A percentile compares a stretch with the other conserved stretches of the same genome.
Evolutionary conservation across 2,888 invertebrate genomes (phyloP).

Genomic region (Iphiclides podalirius): DNA sequence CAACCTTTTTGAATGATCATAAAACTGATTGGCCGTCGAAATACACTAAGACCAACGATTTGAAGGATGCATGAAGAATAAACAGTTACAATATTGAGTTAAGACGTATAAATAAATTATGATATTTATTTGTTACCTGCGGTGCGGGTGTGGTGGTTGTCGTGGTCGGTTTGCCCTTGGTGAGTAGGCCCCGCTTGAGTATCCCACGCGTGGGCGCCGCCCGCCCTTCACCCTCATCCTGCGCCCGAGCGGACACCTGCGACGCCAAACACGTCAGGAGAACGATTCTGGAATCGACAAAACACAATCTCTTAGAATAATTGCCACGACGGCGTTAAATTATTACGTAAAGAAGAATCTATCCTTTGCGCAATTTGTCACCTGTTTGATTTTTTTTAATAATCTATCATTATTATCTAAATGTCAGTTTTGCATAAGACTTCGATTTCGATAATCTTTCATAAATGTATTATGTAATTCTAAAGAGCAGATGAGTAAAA

Average conservation of each 20-base stretch:
- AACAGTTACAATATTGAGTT: too few species aligned
- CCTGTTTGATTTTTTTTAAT: background rate
- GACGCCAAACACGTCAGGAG: slow-evolving; percentile 56
- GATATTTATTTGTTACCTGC: slow-evolving; percentile 42
- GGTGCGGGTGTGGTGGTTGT: slow-evolving; percentile 65
- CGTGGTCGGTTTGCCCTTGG: slow-evolving; percentile 60
- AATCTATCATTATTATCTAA: background rate
- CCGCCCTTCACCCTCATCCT: slow-evolving; percentile 54
- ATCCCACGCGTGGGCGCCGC: slow-evolving; percentile 49
- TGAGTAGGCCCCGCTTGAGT: slow-evolving; percentile 56
- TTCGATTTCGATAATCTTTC: slow-evolving; percentile 1
- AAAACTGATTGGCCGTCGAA: too few species aligned
- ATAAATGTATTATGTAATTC: slow-evolving; percentile 1
- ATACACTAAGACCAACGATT: too few species aligned
- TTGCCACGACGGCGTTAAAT: too few species aligned
- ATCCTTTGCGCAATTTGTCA: background rate
- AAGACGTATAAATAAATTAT: too few species aligned
- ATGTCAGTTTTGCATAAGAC: slow-evolving; percentile 3
- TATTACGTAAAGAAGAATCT: background rate
- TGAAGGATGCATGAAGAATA: too few species aligned
- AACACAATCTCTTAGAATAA: background rate
- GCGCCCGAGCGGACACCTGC: slow-evolving; percentile 47
- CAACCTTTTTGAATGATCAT: too few species aligned
- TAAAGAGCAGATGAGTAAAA: background rate
- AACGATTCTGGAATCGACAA: slow-evolving; percentile 53